phyloP scores from a whole-genome alignment of 1,140 invertebrate species.

The Lasaia peninsularis region DNA sequence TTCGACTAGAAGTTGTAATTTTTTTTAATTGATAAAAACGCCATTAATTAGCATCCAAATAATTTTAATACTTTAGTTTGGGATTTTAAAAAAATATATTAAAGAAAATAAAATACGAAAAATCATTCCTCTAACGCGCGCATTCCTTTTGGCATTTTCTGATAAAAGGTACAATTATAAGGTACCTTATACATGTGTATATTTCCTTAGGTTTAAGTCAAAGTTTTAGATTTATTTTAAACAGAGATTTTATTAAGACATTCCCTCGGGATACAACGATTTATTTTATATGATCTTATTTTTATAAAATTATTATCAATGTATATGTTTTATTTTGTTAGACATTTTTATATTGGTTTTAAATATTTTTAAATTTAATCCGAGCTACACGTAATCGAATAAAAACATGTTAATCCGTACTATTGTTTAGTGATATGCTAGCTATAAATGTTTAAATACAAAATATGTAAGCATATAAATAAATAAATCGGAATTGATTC shows the following conservation, averaged over 20 bases:
- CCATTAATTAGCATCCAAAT: background rate
- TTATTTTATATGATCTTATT: slow-evolving; percentile 55
- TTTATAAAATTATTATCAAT: slow-evolving; percentile 41
- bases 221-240: slow-evolving; percentile 57
- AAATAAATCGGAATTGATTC: slow-evolving; percentile 70
- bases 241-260: slow-evolving; percentile 48
- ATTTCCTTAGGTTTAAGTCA: slow-evolving; percentile 16
- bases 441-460: slow-evolving; percentile 46
- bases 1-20: too few relatives aligned
- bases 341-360: slow-evolving; percentile 55
- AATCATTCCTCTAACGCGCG: background rate
- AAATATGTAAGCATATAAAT: slow-evolving; percentile 63
- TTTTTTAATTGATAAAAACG: too few relatives aligned
- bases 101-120: background rate
- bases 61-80: background rate
- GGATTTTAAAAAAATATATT: background rate
- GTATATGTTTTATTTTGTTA: slow-evolving; percentile 73
- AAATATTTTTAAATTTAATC: slow-evolving; percentile 38
- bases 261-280: slow-evolving; percentile 67
- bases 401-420: slow-evolving; percentile 27
- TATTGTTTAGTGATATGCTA: slow-evolving; percentile 49
- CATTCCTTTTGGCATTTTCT: slow-evolving; percentile 15
- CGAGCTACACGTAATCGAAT: slow-evolving; percentile 30
- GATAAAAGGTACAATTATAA: background rate
- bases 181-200: slow-evolving; percentile 7